Conservation (phyloP, 1,140 invertebrate genomes). For the Calosoma granatense region DNA sequence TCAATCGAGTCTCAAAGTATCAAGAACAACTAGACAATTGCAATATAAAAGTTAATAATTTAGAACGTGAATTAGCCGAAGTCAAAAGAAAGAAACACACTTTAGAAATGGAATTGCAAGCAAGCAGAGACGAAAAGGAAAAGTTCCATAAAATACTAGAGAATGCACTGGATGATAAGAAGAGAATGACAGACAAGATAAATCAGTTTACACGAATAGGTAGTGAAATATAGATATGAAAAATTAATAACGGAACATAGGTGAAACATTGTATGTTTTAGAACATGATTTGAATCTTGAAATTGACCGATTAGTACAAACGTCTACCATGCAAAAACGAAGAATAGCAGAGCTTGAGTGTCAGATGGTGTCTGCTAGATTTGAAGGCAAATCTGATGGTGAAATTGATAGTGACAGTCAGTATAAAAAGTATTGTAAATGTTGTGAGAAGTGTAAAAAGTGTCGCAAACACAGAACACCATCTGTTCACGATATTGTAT, state of each 20-base stretch:
- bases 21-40: constrained; percentile 40
- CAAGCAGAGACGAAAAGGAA: constrained; percentile 37
- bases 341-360: constrained; percentile 37
- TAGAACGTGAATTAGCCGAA: constrained; percentile 39
- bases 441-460: neutral
- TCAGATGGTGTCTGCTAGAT: constrained; percentile 23
- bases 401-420: neutral
- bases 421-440: neutral
- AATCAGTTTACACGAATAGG: constrained; percentile 41
- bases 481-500: too few relatives aligned
- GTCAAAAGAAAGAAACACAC: constrained; percentile 38
- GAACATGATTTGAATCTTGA: constrained; percentile 40
- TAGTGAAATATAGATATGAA: constrained; percentile 22
- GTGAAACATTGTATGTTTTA: constrained; percentile 21
- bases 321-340: constrained; percentile 32
- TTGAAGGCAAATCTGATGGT: too few relatives aligned
- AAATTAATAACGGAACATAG: neutral
- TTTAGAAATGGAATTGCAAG: constrained; percentile 39
- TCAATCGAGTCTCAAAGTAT: constrained; percentile 22
- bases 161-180: constrained; percentile 46
- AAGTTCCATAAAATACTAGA: constrained; percentile 46
- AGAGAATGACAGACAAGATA: constrained; percentile 38
- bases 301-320: constrained; percentile 35
- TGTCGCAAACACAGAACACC: too few relatives aligned
- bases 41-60: constrained; percentile 35